Percentiles rank a stretch among this genome's conserved stretches.
Evolutionary conservation across 1,140 invertebrate genomes (phyloP).

Genomic region (Papilio machaon): DNA sequence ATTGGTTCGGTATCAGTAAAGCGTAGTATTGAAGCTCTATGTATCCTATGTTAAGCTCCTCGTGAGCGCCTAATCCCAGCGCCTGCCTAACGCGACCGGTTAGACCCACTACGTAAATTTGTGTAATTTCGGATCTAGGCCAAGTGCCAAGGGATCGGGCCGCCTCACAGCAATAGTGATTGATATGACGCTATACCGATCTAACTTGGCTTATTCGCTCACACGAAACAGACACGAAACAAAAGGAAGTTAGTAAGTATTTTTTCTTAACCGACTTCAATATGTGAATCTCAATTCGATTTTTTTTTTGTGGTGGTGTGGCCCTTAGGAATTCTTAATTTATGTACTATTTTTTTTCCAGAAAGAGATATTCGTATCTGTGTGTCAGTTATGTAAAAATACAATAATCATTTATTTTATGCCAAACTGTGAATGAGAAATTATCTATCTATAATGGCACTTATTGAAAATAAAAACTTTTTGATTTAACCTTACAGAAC

Average conservation of each 20-base stretch:
- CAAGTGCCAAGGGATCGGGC: conserved; percentile 78
- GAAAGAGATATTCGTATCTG: too few relatives aligned
- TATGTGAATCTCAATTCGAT: too few relatives aligned
- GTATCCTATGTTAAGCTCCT: conserved; percentile 71
- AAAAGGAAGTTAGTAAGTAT: neutral
- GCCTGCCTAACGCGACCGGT: conserved; percentile 64
- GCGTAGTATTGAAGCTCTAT: conserved; percentile 69
- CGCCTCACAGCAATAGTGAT: conserved; percentile 77
- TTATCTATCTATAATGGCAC: neutral
- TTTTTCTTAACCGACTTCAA: neutral
- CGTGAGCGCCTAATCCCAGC: conserved; percentile 68
- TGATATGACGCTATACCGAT: conserved; percentile 76
- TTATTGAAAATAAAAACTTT: conserved; percentile 19
- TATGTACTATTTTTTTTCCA: too few relatives aligned
- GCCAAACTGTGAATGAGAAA: neutral
- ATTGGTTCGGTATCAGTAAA: conserved; percentile 64
- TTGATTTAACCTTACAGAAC: conserved; percentile 27
- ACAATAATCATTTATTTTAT: neutral
- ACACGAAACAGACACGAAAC: conserved; percentile 43
- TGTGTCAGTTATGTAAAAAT: too few relatives aligned
- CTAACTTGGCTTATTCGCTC: conserved; percentile 58
- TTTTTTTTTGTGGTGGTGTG: too few relatives aligned
- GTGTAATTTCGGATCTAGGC: conserved; percentile 80
- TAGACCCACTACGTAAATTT: conserved; percentile 79
- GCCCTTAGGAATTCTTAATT: too few relatives aligned